These are phyloP conservation scores for Ricordea florida DNA, from an alignment of 92 coral and sea anemone species.

Conservation along the genomic window DNA sequence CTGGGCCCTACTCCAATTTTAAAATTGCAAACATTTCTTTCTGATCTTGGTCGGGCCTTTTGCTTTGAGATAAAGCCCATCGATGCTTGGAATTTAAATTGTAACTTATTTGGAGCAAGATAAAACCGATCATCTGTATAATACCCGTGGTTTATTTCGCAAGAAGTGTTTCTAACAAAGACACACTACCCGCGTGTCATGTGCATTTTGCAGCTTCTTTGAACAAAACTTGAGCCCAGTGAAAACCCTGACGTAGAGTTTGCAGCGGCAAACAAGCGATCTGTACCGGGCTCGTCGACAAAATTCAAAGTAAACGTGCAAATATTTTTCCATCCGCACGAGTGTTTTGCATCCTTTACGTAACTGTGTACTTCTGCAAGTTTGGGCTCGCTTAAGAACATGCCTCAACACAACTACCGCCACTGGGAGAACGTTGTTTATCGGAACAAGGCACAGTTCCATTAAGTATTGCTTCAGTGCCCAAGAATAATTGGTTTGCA, in stretches of 20 bases:
- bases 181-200: constrained; percentile 8
- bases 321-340: too few relatives aligned
- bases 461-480: not conserved
- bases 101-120: not conserved
- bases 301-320: too few relatives aligned
- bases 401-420: constrained; percentile 22
- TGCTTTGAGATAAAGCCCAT: not conserved
- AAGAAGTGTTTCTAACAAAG: too few relatives aligned
- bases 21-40: too few relatives aligned
- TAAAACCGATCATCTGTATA: too few relatives aligned
- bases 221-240: not conserved
- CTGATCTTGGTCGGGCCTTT: constrained; percentile 26
- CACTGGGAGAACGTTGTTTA: not conserved
- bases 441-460: constrained; percentile 2
- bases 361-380: constrained; percentile 9
- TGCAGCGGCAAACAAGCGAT: not conserved
- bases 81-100: not conserved
- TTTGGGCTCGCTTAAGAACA: constrained; percentile 5
- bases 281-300: not conserved
- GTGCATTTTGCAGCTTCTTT: not conserved
- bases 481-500: not conserved
- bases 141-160: too few relatives aligned
- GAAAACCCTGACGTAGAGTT: not conserved
- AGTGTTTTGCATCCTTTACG: too few relatives aligned
- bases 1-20: too few relatives aligned